These are phyloP conservation scores for Tenualosa ilisha DNA, from an alignment of 2,797 vertebrate genomes.

Conservation along the genomic window DNA sequence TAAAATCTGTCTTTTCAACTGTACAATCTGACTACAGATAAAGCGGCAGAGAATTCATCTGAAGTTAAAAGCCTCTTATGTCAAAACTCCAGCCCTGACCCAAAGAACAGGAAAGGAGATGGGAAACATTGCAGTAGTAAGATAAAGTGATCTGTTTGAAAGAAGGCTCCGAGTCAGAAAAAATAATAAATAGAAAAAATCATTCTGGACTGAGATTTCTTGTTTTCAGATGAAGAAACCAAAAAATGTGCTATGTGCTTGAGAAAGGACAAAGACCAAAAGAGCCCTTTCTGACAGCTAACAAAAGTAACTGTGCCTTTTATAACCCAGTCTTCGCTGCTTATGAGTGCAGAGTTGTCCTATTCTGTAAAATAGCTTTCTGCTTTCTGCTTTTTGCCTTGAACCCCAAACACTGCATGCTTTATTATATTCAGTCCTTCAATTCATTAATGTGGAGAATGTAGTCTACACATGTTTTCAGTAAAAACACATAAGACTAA, in stretches of 20 bases:
- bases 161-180: neutral
- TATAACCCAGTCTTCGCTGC: neutral
- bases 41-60: neutral
- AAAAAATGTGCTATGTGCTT: neutral
- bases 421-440: neutral
- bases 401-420: neutral
- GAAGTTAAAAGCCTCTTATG: slow-evolving; percentile 22
- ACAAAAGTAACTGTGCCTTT: neutral
- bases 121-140: neutral
- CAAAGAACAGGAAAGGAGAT: neutral
- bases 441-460: no score
- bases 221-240: neutral
- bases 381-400: neutral
- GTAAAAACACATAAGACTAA: no score
- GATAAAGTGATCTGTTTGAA: slow-evolving; percentile 5
- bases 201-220: neutral
- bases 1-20: slow-evolving; percentile 12
- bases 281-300: neutral
- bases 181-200: neutral
- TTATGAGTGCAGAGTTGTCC: neutral
- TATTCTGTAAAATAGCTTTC: neutral
- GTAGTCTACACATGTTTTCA: no score
- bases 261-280: neutral
- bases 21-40: neutral
- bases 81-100: neutral